Percentiles rank a stretch among this genome's conserved stretches.
phyloP scores from a whole-genome alignment of 2,888 invertebrate species.

The Epirrita christyi region DNA sequence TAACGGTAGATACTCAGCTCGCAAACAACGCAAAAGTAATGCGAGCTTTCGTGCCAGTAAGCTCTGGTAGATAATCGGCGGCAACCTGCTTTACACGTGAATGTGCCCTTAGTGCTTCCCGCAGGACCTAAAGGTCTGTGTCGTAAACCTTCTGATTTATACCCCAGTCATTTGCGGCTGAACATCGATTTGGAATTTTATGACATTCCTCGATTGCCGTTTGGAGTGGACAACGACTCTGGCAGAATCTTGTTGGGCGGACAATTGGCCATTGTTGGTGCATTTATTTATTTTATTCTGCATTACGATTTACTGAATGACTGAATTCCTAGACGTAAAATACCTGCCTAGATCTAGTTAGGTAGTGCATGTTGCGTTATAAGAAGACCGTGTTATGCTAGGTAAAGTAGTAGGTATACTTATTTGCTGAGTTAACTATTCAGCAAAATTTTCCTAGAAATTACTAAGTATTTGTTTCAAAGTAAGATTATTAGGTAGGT shows the following conservation, averaged over 20 bases:
- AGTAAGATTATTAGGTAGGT: no score
- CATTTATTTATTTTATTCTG: not conserved
- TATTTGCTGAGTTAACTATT: no score
- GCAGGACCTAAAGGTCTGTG: slow-evolving; percentile 46
- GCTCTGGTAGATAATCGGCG: not conserved
- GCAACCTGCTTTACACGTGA: slow-evolving; percentile 11
- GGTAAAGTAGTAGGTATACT: no score
- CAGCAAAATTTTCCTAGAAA: no score
- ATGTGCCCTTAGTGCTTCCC: slow-evolving; percentile 37
- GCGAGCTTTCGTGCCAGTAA: not conserved
- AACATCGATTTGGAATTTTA: slow-evolving; percentile 59
- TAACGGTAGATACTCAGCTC: not conserved
- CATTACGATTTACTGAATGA: not conserved
- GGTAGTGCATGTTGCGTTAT: no score
- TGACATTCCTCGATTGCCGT: slow-evolving; percentile 35
- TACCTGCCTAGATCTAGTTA: no score
- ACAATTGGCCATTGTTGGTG: not conserved
- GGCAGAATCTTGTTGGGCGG: slow-evolving; percentile 1
- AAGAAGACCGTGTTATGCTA: no score
- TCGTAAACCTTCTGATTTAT: slow-evolving; percentile 70
- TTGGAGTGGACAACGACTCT: slow-evolving; percentile 5
- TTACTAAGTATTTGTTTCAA: no score
- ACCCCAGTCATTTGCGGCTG: slow-evolving; percentile 51
- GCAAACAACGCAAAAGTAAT: not conserved
- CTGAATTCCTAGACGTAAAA: no score